Conservation (phyloP, 1,140 invertebrate species). For the Subanguina moxae region DNA sequence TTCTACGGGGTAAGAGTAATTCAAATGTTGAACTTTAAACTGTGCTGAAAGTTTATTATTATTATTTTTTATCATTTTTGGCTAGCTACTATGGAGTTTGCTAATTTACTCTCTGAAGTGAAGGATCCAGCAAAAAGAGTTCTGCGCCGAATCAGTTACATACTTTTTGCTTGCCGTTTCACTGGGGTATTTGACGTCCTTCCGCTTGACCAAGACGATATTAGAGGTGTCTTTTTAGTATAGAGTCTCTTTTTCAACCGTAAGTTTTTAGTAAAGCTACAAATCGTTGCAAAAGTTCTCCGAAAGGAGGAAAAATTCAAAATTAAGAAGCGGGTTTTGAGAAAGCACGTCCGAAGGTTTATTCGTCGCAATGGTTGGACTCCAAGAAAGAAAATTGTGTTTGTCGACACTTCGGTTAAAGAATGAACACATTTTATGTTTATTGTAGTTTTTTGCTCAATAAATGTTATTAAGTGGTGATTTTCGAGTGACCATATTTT, state of each 20-base stretch:
- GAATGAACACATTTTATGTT: too few relatives aligned
- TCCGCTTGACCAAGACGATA: neutral
- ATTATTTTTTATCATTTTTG: neutral
- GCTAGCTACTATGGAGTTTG: neutral
- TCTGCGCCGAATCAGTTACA: neutral
- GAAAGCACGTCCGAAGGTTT: neutral
- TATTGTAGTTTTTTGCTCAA: too few relatives aligned
- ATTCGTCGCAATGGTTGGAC: neutral
- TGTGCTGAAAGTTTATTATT: neutral
- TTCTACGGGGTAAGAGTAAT: neutral
- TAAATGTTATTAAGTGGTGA: too few relatives aligned
- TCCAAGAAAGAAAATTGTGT: neutral
- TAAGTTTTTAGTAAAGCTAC: neutral
- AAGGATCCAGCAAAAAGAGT: neutral
- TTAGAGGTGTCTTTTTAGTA: neutral
- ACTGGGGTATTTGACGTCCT: neutral
- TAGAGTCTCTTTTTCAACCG: neutral
- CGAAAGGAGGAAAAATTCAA: neutral
- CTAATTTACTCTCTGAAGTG: neutral
- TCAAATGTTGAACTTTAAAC: neutral
- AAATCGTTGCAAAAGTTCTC: neutral
- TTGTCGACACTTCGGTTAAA: neutral
- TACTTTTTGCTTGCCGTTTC: neutral
- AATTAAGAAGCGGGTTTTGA: neutral
- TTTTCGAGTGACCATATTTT: too few relatives aligned